Evolutionary conservation across 53 echinoderm and acorn worm species (phyloP), one percentile per base, ranked within the genome.

Genomic region (Glandiceps talaboti): DNA sequence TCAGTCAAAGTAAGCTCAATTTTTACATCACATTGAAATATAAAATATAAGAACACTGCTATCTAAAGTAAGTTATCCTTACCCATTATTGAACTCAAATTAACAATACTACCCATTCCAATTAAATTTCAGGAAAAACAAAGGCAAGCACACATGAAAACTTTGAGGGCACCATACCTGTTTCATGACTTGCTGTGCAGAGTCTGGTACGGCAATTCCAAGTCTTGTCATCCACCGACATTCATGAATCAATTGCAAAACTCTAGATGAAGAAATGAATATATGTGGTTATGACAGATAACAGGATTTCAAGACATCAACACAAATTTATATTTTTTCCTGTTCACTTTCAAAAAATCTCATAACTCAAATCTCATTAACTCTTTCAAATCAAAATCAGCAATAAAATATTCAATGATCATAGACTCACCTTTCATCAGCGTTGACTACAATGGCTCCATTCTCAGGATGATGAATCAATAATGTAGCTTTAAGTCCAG

Each of bases 161-260:
- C n/a, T n/a, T n/a, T n/a, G n/a, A n/a, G n/a, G n/a, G n/a, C n/a
- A 14, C 27, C 80, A 6, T 80, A 97, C 99, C 93, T 97, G 99
- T 76, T 89, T 99, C 27, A 90, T 89, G 31, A 99, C 93, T 33
- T 88, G 77, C 26, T 89, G 33, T 27, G 93, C 99, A 0, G 87
- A 82, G 74, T 99, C 91, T 74, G 99, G 99, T 31, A 99, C 88
- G 29, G 87, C 91, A 32, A 94, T 89, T 0, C 88, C 86, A 26
- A 99, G 88, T 77, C 99, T 33, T 33, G 84, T 91, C 83, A 99
- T 89, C 99, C 99, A 99, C 28, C 99, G 99, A 79, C 99, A 99
- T 33, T 99, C 99, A 32, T 99, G 99, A 26, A 99, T 89, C 82
- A 99, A 77, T 77, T 94, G 93, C 1, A 99, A 82, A 20, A 99